phyloP scores from a whole-genome alignment of 2,113 vertebrate species.

The Eptatretus burgeri region DNA sequence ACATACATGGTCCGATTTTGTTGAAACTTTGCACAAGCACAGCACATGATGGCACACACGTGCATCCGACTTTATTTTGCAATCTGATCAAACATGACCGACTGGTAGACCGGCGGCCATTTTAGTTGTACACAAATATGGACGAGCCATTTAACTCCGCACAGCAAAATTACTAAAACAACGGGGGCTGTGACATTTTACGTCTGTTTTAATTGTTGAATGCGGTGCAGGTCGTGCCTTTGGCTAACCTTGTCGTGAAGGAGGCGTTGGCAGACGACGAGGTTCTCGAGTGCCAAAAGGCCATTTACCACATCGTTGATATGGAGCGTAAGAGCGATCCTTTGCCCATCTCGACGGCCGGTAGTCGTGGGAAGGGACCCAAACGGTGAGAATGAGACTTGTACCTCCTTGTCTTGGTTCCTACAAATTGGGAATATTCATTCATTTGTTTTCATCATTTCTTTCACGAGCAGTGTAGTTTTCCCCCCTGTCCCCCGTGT shows the following conservation, averaged over 20 bases:
- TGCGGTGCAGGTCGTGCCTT: conserved; percentile 45
- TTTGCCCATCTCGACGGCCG: conserved; percentile 84
- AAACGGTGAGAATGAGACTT: conserved; percentile 32
- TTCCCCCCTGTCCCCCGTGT: neutral
- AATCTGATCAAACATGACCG: no score
- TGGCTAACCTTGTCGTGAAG: conserved; percentile 83
- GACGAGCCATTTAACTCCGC: no score
- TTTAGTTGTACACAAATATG: no score
- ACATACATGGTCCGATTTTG: no score
- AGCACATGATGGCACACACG: no score
- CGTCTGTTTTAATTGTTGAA: no score
- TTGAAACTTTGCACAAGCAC: no score
- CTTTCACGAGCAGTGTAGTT: neutral
- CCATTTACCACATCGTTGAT: conserved; percentile 79
- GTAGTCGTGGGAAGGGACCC: conserved; percentile 84
- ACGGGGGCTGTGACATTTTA: no score
- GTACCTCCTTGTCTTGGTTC: no score
- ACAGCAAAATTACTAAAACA: no score
- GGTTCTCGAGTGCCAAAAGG: conserved; percentile 85
- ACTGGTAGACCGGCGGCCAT: no score
- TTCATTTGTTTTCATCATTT: neutral
- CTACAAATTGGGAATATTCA: neutral
- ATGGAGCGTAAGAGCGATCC: conserved; percentile 98
- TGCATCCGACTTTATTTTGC: no score
- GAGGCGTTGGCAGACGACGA: conserved; percentile 72